Evolutionary conservation across 2,113 vertebrate genomes (phyloP).

Genomic region (Suncus etruscus): DNA sequence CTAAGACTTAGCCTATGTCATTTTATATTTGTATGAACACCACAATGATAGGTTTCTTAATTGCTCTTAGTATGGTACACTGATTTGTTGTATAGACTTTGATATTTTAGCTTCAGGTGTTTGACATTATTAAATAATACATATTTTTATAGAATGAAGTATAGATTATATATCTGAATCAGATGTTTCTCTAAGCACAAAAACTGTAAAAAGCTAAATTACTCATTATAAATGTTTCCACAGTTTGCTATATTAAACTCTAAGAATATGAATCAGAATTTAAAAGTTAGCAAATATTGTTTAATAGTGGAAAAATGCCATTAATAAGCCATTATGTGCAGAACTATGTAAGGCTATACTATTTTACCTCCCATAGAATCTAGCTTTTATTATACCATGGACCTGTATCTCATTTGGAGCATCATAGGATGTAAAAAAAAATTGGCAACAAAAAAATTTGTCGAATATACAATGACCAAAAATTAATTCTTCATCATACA

Average conservation of each 20-base stretch:
- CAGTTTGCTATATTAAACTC: neutral
- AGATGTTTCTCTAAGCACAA: neutral
- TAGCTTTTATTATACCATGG: too few relatives aligned
- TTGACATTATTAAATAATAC: neutral
- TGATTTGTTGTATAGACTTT: neutral
- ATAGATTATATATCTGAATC: neutral
- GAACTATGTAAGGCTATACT: neutral
- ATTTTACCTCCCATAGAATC: neutral
- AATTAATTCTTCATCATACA: too few relatives aligned
- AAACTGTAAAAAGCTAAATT: neutral
- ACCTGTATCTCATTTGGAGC: too few relatives aligned
- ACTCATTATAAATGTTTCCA: neutral
- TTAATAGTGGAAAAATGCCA: conserved; percentile 2
- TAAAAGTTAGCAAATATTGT: conserved; percentile 32
- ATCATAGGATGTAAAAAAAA: too few relatives aligned
- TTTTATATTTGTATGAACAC: too few relatives aligned
- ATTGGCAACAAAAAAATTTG: too few relatives aligned
- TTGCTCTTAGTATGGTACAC: neutral
- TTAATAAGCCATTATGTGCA: neutral
- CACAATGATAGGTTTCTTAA: neutral
- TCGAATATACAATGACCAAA: too few relatives aligned
- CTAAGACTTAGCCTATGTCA: too few relatives aligned
- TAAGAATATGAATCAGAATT: neutral
- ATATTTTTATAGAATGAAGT: neutral
- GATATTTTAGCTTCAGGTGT: neutral